phyloP scores from a whole-genome alignment of 2,888 invertebrate genomes.

The Luperina nickerlii region DNA sequence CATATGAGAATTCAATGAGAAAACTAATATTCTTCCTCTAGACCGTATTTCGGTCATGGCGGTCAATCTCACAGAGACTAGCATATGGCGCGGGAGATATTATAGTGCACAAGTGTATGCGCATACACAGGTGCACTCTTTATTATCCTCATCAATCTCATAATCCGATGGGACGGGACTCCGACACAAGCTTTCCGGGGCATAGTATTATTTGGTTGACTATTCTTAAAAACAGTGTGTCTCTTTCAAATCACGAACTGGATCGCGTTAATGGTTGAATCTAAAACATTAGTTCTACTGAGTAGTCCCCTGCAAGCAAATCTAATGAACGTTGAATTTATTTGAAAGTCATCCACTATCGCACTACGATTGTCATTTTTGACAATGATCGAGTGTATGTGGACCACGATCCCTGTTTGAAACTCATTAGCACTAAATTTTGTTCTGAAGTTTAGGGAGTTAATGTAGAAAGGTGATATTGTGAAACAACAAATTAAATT shows the following conservation, averaged over 20 bases:
- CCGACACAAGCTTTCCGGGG: no score
- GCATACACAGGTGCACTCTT: no score
- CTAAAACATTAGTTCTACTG: slow-evolving; percentile 77
- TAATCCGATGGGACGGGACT: no score
- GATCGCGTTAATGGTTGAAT: slow-evolving; percentile 72
- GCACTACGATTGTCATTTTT: slow-evolving; percentile 65
- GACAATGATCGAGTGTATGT: slow-evolving; percentile 65
- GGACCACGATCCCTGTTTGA: slow-evolving; percentile 50
- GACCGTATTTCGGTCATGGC: no score
- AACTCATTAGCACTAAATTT: slow-evolving; percentile 54
- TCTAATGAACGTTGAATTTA: slow-evolving; percentile 77
- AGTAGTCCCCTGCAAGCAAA: slow-evolving; percentile 66
- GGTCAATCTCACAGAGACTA: no score
- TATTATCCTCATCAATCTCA: no score
- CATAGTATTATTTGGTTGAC: background rate
- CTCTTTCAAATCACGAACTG: slow-evolving; percentile 59
- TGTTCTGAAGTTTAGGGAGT: slow-evolving; percentile 19
- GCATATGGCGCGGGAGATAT: no score
- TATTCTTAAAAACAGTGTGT: slow-evolving; percentile 40
- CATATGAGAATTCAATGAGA: no score
- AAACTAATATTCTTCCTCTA: no score
- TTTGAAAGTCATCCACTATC: slow-evolving; percentile 79
- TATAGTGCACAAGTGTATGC: no score
- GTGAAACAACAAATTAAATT: slow-evolving; percentile 12
- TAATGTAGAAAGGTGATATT: slow-evolving; percentile 26